Evolutionary conservation across 2,797 vertebrate genomes (phyloP).

Genomic region (Anguilla anguilla): DNA sequence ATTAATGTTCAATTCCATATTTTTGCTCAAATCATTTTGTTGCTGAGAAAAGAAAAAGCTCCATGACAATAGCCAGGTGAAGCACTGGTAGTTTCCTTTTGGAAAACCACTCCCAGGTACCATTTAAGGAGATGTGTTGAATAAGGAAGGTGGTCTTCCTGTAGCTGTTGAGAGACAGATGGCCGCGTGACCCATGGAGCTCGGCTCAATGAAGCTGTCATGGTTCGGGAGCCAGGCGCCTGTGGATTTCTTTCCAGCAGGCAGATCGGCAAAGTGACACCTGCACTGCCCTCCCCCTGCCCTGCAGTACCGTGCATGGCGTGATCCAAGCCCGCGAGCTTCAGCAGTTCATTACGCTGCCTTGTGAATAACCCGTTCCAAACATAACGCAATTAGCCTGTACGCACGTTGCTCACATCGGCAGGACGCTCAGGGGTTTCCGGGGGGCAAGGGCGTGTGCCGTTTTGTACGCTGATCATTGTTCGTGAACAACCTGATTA

Average conservation of each 20-base stretch:
- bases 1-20: background rate
- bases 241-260: constrained; percentile 25
- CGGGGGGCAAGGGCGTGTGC: background rate
- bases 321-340: background rate
- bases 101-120: background rate
- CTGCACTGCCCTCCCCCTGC: background rate
- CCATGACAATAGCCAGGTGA: background rate
- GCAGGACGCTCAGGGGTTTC: background rate
- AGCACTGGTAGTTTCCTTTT: background rate
- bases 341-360: background rate
- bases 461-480: background rate
- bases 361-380: background rate
- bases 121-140: background rate
- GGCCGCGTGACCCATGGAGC: constrained; percentile 9
- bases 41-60: background rate
- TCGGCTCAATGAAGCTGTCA: constrained; percentile 27
- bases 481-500: constrained; percentile 30
- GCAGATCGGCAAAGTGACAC: constrained; percentile 30
- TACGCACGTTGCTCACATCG: background rate
- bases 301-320: background rate
- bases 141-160: background rate
- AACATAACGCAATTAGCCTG: background rate
- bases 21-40: background rate
- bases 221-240: constrained; percentile 17
- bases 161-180: constrained; percentile 8